phyloP scores from a whole-genome alignment of 2,888 invertebrate genomes.

The Sarcophaga subvicina region DNA sequence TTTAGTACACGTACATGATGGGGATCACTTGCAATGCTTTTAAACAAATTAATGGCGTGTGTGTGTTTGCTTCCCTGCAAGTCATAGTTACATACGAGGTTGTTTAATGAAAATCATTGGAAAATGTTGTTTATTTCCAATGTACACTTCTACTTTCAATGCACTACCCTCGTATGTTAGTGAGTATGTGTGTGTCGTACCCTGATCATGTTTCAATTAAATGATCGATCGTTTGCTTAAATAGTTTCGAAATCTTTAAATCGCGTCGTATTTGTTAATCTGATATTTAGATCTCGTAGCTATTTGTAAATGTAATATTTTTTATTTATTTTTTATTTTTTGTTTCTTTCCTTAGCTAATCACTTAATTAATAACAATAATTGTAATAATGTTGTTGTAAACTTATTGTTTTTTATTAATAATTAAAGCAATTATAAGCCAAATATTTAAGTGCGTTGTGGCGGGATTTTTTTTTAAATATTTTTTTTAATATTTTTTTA shows the following conservation, averaged over 20 bases:
- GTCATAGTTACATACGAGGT: not conserved
- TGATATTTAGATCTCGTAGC: conserved; percentile 49
- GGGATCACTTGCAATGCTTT: conserved; percentile 8
- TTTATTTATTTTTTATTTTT: conserved; percentile 14
- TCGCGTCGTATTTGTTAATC: conserved; percentile 48
- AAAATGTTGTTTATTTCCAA: too few relatives aligned
- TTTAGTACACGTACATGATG: conserved; percentile 28
- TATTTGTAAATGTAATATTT: conserved; percentile 45
- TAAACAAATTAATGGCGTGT: conserved; percentile 1
- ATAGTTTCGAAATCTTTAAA: conserved; percentile 59
- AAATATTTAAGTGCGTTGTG: conserved; percentile 17
- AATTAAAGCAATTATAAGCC: conserved; percentile 34
- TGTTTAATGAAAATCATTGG: not conserved
- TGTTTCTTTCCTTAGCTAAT: conserved; percentile 33
- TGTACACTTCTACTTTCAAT: not conserved
- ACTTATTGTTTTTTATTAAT: conserved; percentile 28
- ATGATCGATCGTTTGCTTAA: conserved; percentile 59
- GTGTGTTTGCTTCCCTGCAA: not conserved
- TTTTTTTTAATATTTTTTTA: not conserved
- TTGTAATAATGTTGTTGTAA: conserved; percentile 46
- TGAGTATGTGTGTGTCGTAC: too few relatives aligned
- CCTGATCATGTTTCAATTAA: conserved; percentile 61
- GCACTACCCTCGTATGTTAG: not conserved
- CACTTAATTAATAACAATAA: conserved; percentile 47
- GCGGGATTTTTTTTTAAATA: conserved; percentile 10